Conservation (phyloP, 2,888 invertebrate species). For the Lithophane socia region DNA sequence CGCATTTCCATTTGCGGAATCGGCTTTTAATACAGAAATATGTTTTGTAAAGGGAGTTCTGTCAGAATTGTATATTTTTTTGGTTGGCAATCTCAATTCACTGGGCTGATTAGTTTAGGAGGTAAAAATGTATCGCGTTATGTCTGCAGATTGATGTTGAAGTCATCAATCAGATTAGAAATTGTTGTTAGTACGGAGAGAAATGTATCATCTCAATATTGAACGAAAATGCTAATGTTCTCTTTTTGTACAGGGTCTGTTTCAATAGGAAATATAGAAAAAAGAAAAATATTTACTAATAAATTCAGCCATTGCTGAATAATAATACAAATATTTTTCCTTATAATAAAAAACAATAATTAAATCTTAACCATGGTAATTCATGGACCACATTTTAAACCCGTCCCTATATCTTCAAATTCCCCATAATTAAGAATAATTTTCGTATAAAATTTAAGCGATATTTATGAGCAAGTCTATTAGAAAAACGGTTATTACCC, state of each 20-base stretch:
- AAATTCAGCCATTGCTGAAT: background rate
- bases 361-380: background rate
- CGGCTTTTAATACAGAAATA: slow-evolving; percentile 33
- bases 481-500: slow-evolving; percentile 55
- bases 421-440: slow-evolving; percentile 18
- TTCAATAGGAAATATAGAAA: too few relatives aligned
- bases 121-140: background rate
- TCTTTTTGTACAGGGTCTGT: background rate
- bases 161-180: background rate
- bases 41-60: slow-evolving; percentile 3
- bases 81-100: background rate
- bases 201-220: background rate
- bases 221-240: background rate
- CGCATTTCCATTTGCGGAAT: slow-evolving; percentile 39
- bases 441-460: slow-evolving; percentile 9
- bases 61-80: slow-evolving; percentile 8
- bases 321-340: background rate
- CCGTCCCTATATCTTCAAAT: background rate
- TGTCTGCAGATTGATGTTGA: background rate
- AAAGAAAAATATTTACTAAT: background rate
- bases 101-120: background rate
- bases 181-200: background rate
- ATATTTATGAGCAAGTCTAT: slow-evolving; percentile 40
- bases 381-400: background rate
- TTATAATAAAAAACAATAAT: background rate